Conservation (phyloP, 2,888 invertebrate species). For the Adineta ricciae region DNA sequence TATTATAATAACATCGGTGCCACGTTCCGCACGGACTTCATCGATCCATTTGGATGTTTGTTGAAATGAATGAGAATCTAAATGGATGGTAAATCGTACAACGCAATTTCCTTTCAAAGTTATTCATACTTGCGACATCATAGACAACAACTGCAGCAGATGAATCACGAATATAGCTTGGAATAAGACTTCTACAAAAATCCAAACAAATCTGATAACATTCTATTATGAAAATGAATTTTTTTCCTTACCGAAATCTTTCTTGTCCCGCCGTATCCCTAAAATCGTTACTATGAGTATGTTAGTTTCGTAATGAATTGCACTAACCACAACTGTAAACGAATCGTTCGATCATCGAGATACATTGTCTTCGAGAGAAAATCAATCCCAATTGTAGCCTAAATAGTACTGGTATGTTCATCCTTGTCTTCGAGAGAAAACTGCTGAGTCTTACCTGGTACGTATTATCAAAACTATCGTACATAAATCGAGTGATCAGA, state of each 20-base stretch:
- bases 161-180: constrained; percentile 94
- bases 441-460: constrained; percentile 61
- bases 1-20: constrained; percentile 98
- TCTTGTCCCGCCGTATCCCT: constrained; percentile 79
- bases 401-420: constrained; percentile 49
- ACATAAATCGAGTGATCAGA: constrained; percentile 98
- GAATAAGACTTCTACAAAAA: constrained; percentile 60
- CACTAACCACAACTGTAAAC: constrained; percentile 75
- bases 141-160: constrained; percentile 98
- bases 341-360: constrained; percentile 89
- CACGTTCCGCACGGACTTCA: constrained; percentile 94
- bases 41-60: constrained; percentile 99
- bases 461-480: constrained; percentile 99
- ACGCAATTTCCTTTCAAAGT: constrained; percentile 35
- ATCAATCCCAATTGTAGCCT: constrained; percentile 97
- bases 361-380: constrained; percentile 99
- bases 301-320: too few relatives aligned
- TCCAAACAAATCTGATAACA: neutral
- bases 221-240: neutral
- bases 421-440: constrained; percentile 40
- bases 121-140: constrained; percentile 83
- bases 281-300: too few relatives aligned
- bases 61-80: constrained; percentile 95
- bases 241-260: constrained; percentile 57
- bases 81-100: neutral